phyloP scores from a whole-genome alignment of 2,113 vertebrate species.

The Tyrannus savana region DNA sequence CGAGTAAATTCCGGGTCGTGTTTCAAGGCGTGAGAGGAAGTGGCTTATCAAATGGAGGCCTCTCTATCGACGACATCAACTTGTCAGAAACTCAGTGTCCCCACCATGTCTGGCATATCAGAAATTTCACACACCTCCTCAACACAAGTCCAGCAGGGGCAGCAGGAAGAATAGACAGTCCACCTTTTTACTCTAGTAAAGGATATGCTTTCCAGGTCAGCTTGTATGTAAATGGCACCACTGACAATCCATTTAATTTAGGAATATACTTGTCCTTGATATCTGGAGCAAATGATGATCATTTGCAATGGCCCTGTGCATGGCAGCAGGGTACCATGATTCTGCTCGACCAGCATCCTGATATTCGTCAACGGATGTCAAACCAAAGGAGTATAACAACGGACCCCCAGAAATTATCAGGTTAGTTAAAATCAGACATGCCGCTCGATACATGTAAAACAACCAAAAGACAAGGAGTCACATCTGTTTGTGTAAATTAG shows the following conservation, averaged over 20 bases:
- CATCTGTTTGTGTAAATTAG: background rate
- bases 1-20: constrained; percentile 84
- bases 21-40: constrained; percentile 81
- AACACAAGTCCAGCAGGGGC: constrained; percentile 38
- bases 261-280: constrained; percentile 81
- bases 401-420: constrained; percentile 69
- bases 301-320: constrained; percentile 85
- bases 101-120: constrained; percentile 86
- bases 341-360: constrained; percentile 87
- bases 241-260: constrained; percentile 33
- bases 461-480: background rate
- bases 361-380: constrained; percentile 85
- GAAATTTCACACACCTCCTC: constrained; percentile 81
- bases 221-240: constrained; percentile 70
- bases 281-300: constrained; percentile 83
- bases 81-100: constrained; percentile 90
- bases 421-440: constrained; percentile 66
- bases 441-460: background rate
- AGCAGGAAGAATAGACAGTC: constrained; percentile 74
- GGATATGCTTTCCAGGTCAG: constrained; percentile 89
- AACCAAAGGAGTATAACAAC: constrained; percentile 86
- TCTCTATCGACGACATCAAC: constrained; percentile 94
- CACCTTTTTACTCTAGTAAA: constrained; percentile 82
- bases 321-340: constrained; percentile 86
- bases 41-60: constrained; percentile 73